These are phyloP conservation scores for Meriones unguiculatus DNA, from an alignment of 2,113 vertebrate genomes.

Conservation along the genomic window DNA sequence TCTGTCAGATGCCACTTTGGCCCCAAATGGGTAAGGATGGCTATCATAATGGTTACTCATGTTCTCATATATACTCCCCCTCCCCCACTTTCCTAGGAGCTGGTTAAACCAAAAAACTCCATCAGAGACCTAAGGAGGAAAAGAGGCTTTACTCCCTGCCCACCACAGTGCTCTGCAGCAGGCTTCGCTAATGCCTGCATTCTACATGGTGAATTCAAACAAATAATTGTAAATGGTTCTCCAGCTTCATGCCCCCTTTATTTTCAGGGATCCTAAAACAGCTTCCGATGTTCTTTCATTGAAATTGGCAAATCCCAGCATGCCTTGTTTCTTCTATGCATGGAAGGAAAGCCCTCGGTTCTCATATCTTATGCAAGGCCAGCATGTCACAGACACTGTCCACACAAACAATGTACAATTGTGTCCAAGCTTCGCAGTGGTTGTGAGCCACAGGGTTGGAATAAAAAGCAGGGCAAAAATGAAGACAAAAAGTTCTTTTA, in stretches of 20 bases:
- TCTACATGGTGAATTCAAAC: neutral
- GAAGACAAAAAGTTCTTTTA: neutral
- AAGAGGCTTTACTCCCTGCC: neutral
- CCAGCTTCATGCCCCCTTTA: neutral
- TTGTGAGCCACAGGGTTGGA: neutral
- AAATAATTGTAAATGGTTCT: neutral
- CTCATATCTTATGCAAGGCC: neutral
- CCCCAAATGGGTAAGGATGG: too few species aligned
- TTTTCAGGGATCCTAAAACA: neutral
- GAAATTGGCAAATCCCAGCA: too few species aligned
- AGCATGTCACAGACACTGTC: neutral
- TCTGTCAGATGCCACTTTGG: neutral
- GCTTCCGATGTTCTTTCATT: neutral
- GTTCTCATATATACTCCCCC: accelerated
- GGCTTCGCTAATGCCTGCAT: neutral
- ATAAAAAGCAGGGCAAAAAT: neutral
- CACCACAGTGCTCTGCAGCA: neutral
- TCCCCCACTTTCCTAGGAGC: accelerated
- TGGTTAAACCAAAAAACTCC: neutral
- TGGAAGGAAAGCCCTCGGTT: neutral
- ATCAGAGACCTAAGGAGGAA: neutral
- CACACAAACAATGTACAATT: neutral
- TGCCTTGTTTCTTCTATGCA: neutral
- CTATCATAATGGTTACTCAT: accelerated
- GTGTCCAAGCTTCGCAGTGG: neutral